Conservation (phyloP, 2,113 vertebrate species). For the Paracanthobrama guichenoti region DNA sequence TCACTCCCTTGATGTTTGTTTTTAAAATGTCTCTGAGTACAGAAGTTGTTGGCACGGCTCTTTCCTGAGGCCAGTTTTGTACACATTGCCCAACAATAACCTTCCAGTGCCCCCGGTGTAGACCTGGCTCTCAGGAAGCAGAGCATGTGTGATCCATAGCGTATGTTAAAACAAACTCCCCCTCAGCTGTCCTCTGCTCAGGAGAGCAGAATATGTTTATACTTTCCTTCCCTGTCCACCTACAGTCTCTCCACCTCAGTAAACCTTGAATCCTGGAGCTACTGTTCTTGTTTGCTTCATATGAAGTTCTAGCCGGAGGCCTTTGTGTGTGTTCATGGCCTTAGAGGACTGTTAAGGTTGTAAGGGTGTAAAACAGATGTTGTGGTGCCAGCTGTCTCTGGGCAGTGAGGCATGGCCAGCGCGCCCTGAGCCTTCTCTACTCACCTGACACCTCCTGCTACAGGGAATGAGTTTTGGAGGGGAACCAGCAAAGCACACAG, state of each 20-base stretch:
- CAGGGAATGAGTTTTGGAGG: constrained; percentile 53
- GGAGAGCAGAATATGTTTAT: constrained; percentile 33
- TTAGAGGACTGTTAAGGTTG: constrained; percentile 44
- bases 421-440: constrained; percentile 61
- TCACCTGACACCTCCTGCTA: constrained; percentile 62
- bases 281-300: constrained; percentile 9
- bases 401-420: constrained; percentile 62
- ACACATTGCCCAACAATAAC: constrained; percentile 24
- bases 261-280: constrained; percentile 17
- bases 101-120: constrained; percentile 24
- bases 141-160: constrained; percentile 20
- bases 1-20: not conserved
- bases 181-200: constrained; percentile 17
- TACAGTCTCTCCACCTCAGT: constrained; percentile 8
- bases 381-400: constrained; percentile 68
- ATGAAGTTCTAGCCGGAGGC: constrained; percentile 10
- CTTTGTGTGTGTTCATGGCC: constrained; percentile 46
- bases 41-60: not conserved
- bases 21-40: not conserved
- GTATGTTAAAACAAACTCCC: constrained; percentile 30
- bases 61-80: constrained; percentile 11
- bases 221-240: constrained; percentile 21
- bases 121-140: not conserved
- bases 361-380: constrained; percentile 69
- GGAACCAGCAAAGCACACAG: constrained; percentile 71